These are phyloP conservation scores for Empis livida DNA, from an alignment of 2,888 invertebrate species.

Conservation along the genomic window DNA sequence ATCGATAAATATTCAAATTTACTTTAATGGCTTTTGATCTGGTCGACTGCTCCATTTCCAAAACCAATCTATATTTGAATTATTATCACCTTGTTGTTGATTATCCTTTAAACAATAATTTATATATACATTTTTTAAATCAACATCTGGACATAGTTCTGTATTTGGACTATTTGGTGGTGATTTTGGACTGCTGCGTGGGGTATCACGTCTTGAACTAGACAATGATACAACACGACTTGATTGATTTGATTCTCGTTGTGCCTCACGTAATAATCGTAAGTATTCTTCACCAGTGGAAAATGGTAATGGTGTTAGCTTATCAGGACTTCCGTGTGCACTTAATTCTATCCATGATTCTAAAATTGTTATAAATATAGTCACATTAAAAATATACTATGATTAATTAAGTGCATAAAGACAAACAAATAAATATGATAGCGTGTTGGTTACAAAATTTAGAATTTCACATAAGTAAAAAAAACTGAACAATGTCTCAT, in stretches of 20 bases:
- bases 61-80: slow-evolving; percentile 59
- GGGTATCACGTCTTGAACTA: slow-evolving; percentile 63
- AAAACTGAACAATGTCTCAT: no score
- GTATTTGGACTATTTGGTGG: slow-evolving; percentile 87
- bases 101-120: slow-evolving; percentile 44
- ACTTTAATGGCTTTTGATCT: slow-evolving; percentile 83
- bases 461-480: no score
- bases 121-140: slow-evolving; percentile 64
- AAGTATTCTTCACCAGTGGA: slow-evolving; percentile 75
- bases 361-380: slow-evolving; percentile 29
- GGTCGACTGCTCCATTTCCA: slow-evolving; percentile 90
- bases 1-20: slow-evolving; percentile 17
- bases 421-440: no score
- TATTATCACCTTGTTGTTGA: not conserved
- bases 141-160: slow-evolving; percentile 63
- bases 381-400: no score
- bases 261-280: slow-evolving; percentile 73
- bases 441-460: no score
- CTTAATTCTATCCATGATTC: slow-evolving; percentile 85
- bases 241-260: slow-evolving; percentile 74
- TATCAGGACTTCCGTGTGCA: slow-evolving; percentile 45
- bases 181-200: slow-evolving; percentile 70
- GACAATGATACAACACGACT: slow-evolving; percentile 75
- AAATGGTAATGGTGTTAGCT: slow-evolving; percentile 51
- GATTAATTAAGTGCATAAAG: no score